phyloP scores from a whole-genome alignment of 2,797 vertebrate genomes.

The Oophaga sylvatica region DNA sequence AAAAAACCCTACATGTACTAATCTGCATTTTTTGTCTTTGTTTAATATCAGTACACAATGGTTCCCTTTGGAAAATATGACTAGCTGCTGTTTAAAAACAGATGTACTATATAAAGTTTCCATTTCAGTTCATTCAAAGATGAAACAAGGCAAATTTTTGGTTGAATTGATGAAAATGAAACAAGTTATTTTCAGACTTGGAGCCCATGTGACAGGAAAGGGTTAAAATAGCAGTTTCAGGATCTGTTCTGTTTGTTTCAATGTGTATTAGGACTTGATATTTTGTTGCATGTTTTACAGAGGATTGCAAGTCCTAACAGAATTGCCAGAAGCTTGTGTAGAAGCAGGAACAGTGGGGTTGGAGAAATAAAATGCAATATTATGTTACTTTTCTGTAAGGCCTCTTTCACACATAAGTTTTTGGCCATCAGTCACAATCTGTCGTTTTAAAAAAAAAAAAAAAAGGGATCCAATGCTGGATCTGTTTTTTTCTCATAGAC shows the following conservation, averaged over 20 bases:
- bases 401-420: too few relatives aligned
- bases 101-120: background rate
- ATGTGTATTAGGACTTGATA: slow-evolving; percentile 1
- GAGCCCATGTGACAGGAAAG: slow-evolving; percentile 31
- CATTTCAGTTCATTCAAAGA: background rate
- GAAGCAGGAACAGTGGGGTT: slow-evolving; percentile 6
- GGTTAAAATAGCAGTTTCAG: slow-evolving; percentile 9
- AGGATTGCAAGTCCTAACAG: slow-evolving; percentile 35
- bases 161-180: slow-evolving; percentile 3
- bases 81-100: background rate
- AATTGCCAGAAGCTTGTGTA: background rate
- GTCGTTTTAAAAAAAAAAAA: too few relatives aligned
- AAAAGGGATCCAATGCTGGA: too few relatives aligned
- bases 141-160: background rate
- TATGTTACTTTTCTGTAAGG: too few relatives aligned
- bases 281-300: background rate
- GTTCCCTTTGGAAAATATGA: background rate
- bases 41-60: background rate
- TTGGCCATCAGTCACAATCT: too few relatives aligned
- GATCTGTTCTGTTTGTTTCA: background rate
- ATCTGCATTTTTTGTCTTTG: too few relatives aligned
- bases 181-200: slow-evolving; percentile 17
- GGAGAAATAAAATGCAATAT: too few relatives aligned
- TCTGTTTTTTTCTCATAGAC: too few relatives aligned
- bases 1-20: too few relatives aligned